A percentile compares a stretch with the other conserved stretches of the same genome.
Conservation (phyloP, 2,113 vertebrate genomes). For the human (Homo sapiens) region GRCh38 chr6:97255501-97256000, state of each 20-base stretch:
- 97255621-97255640: neutral
- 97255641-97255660: neutral
- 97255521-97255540: neutral
- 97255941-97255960: neutral
- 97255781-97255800: neutral
- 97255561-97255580: neutral
- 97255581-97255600: neutral
- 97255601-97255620: neutral
- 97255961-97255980: neutral
- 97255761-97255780: neutral
- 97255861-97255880: neutral
- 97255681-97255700: neutral
- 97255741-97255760: neutral
- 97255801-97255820: neutral
- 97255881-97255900: neutral
- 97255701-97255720: neutral
- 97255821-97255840: neutral
- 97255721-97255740: neutral
- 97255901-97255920: neutral
- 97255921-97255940: neutral
- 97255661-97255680: neutral
- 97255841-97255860: neutral
- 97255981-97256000: neutral
- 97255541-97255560: neutral
- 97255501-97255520: neutral